Conservation (phyloP, 1,140 invertebrate genomes). For the Drosophila neocordata region DNA sequence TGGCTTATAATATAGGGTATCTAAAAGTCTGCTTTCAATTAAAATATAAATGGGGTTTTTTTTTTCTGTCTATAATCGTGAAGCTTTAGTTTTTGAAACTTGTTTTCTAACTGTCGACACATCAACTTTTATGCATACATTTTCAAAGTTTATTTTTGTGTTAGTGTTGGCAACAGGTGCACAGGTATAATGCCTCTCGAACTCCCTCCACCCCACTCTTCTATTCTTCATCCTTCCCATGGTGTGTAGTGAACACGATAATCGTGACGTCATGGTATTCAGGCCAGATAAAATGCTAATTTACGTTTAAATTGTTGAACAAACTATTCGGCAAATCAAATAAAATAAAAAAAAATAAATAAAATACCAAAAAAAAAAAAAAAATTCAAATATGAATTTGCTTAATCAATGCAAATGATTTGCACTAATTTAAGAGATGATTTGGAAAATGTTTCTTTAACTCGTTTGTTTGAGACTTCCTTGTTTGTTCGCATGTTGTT, state of each 20-base stretch:
- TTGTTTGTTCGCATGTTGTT: slow-evolving; percentile 19
- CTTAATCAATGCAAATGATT: slow-evolving; percentile 73
- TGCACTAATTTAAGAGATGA: slow-evolving; percentile 67
- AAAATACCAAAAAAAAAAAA: neutral
- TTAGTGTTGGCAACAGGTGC: slow-evolving; percentile 43
- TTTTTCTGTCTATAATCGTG: slow-evolving; percentile 21
- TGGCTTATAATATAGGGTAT: neutral
- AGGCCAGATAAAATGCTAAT: slow-evolving; percentile 13
- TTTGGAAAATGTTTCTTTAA: slow-evolving; percentile 49
- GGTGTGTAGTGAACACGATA: neutral
- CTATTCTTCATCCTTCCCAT: neutral
- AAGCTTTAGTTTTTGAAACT: slow-evolving; percentile 32
- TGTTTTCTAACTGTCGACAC: slow-evolving; percentile 44
- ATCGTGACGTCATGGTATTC: slow-evolving; percentile 35
- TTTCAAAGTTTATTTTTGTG: neutral
- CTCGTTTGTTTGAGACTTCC: slow-evolving; percentile 41
- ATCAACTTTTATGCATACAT: slow-evolving; percentile 42
- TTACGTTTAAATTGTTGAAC: neutral
- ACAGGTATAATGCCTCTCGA: slow-evolving; percentile 30
- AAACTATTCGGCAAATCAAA: slow-evolving; percentile 50
- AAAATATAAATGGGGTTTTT: neutral
- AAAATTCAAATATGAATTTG: slow-evolving; percentile 53
- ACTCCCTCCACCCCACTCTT: neutral
- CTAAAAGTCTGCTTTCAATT: neutral
- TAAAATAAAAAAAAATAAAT: slow-evolving; percentile 31